These are phyloP conservation scores for Pimpla rufipes DNA, from an alignment of 2,888 invertebrate species.

Conservation along the genomic window DNA sequence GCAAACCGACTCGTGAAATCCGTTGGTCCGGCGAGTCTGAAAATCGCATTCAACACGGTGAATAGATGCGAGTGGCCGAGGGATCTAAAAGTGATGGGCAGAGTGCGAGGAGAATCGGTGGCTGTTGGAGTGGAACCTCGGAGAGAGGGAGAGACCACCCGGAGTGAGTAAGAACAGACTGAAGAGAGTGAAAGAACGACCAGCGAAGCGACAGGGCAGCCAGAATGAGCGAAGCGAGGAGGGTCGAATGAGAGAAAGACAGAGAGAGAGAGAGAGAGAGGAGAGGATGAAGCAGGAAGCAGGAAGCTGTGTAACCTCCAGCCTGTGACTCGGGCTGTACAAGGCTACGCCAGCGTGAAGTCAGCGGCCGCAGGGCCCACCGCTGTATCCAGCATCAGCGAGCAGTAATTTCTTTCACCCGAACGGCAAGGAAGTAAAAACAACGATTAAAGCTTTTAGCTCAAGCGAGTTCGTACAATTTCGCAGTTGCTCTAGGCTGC, in stretches of 20 bases:
- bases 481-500: conserved; percentile 32
- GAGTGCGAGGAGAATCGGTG: conserved; percentile 21
- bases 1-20: conserved; percentile 6
- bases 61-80: conserved; percentile 48
- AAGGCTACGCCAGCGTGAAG: conserved; percentile 61
- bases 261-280: conserved; percentile 26
- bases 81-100: conserved; percentile 32
- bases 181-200: conserved; percentile 8
- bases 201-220: conserved; percentile 11
- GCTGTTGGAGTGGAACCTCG: conserved; percentile 47
- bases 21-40: conserved; percentile 45
- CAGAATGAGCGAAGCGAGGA: conserved; percentile 8
- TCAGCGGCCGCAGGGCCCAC: conserved; percentile 54
- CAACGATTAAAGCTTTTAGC: conserved; percentile 80
- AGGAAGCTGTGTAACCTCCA: conserved; percentile 20
- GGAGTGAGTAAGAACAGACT: conserved; percentile 3
- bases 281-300: too few species aligned
- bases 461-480: conserved; percentile 68
- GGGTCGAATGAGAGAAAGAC: conserved; percentile 26
- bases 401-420: conserved; percentile 75
- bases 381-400: conserved; percentile 46
- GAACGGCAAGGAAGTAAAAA: conserved; percentile 72
- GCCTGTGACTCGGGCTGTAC: conserved; percentile 53
- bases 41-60: conserved; percentile 64
- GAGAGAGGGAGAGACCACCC: conserved; percentile 49